Base-by-base conservation (phyloP, 2,113 vertebrate species). In the Anolis carolinensis region DNA sequence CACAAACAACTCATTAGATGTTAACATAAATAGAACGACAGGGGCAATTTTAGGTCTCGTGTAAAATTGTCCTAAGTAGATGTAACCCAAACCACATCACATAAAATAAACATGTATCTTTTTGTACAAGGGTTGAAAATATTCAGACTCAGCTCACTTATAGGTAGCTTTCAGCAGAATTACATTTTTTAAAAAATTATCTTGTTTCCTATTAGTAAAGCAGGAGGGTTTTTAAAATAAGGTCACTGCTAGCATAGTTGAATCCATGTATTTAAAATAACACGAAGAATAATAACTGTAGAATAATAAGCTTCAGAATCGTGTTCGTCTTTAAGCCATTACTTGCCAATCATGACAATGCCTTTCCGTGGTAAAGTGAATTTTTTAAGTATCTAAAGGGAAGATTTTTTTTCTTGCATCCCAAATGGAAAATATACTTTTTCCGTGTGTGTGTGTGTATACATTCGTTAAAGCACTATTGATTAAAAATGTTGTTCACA, bases 401-500 rank as follows among this genome's bases (percentile, higher is more conserved):
- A 1, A 50, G 83, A 86, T 23, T 1, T 73, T 74, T 82, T 48
- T 86, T 79, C 55, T 62, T 75, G 65, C 79, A 83, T 36, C 84
- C 80, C 50, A 86, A 71, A 87, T 62, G 88, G 89, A 93, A 89
- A 65, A 81, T 1, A 85, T 81, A n/a, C 18, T 0, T 52, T 71
- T 25, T 68, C 5, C 5, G 39, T 44, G 39, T 44, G 39, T 44
- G 39, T 44, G 39, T 44, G 5, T 44, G 39, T 44, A 5, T 85
- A 5, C 5, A 21, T 79, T 23, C 36, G 36, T 13, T 85, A 67
- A 77, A 20, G 16, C n/a, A 67, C 48, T 74, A 36, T 55, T 84
- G 74, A 87, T 59, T 70, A 27, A 52, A 73, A 84, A 65, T 32
- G 75, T 82, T 89, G 48, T 85, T 36, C 77, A 92, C 87, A 89